Evolutionary conservation across 2,113 vertebrate species (phyloP).

Genomic region (Hystrix cristata): DNA sequence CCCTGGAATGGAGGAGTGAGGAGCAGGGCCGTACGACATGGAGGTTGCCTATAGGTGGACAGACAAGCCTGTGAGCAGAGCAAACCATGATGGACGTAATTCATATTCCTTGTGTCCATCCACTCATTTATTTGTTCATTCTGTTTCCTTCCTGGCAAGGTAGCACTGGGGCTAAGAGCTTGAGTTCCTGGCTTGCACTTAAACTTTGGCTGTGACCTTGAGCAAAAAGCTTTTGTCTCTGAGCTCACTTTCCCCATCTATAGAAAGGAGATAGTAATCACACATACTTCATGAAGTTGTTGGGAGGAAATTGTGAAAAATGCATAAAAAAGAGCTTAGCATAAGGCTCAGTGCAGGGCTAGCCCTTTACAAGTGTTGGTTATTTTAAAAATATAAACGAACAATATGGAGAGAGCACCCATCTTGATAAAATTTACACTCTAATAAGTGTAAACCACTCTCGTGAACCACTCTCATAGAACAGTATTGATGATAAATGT

Average conservation of each 20-base stretch:
- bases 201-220: conserved; percentile 35
- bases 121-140: background rate
- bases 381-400: background rate
- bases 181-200: background rate
- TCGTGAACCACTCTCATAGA: background rate
- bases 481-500: background rate
- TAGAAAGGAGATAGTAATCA: background rate
- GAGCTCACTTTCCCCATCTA: background rate
- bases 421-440: conserved; percentile 27
- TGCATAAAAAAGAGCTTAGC: background rate
- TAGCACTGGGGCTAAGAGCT: background rate
- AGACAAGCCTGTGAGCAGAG: background rate
- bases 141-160: background rate
- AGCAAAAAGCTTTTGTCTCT: background rate
- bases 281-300: background rate
- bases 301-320: conserved; percentile 26
- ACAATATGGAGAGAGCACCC: background rate
- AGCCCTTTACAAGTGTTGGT: conserved; percentile 28
- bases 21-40: background rate
- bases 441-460: background rate
- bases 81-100: background rate
- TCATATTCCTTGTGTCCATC: background rate
- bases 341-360: background rate
- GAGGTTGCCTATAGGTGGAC: background rate
- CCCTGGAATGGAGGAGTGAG: background rate